Percentiles rank a stretch among this genome's conserved stretches.
Conservation (phyloP, 2,888 invertebrate species). For the Orthosia gracilis region DNA sequence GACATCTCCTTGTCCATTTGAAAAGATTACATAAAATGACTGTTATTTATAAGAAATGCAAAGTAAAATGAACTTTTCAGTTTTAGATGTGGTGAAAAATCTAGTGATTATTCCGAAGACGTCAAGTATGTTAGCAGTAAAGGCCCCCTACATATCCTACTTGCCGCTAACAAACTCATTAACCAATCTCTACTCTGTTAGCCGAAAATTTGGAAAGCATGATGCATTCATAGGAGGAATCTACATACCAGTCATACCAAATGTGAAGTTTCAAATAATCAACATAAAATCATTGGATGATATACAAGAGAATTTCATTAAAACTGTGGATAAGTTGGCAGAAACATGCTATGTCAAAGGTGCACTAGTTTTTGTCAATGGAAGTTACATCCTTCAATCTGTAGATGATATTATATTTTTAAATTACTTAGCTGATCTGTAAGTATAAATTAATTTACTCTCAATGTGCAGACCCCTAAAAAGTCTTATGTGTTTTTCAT, state of each 20-base stretch:
- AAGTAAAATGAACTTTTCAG: slow-evolving; percentile 74
- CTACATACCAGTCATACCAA: slow-evolving; percentile 83
- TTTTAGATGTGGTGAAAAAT: slow-evolving; percentile 81
- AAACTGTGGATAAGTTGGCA: slow-evolving; percentile 75
- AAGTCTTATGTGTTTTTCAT: neutral
- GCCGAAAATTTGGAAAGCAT: slow-evolving; percentile 65
- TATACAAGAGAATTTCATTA: slow-evolving; percentile 75
- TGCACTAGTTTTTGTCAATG: slow-evolving; percentile 84
- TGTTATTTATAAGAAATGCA: neutral
- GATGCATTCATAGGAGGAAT: slow-evolving; percentile 82
- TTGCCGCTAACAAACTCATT: slow-evolving; percentile 78
- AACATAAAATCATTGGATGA: slow-evolving; percentile 76
- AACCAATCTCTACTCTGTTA: slow-evolving; percentile 76
- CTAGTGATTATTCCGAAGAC: slow-evolving; percentile 80
- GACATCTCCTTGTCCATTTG: no score
- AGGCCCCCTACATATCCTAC: slow-evolving; percentile 78
- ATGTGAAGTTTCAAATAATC: slow-evolving; percentile 82
- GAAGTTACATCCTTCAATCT: slow-evolving; percentile 82
- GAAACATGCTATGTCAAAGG: slow-evolving; percentile 82
- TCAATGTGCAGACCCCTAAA: neutral
- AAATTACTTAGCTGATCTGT: slow-evolving; percentile 83
- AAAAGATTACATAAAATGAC: neutral
- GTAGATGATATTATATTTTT: slow-evolving; percentile 84
- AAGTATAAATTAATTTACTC: slow-evolving; percentile 70
- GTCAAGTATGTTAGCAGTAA: slow-evolving; percentile 79